Evolutionary conservation across 2,113 vertebrate species (phyloP), one percentile per base, ranked within the genome.

Genomic region (Hippopotamus amphibius): DNA sequence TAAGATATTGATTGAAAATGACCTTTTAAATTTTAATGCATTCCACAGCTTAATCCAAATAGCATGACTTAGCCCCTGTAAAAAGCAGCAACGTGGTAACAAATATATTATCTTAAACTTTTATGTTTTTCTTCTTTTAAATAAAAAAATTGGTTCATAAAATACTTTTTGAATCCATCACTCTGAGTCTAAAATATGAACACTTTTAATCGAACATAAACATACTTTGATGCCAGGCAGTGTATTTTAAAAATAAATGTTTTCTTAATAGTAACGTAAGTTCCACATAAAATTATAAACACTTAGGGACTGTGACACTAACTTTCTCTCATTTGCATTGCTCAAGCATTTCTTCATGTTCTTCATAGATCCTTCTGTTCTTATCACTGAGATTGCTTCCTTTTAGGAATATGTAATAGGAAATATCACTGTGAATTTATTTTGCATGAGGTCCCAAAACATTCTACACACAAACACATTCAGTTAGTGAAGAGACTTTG

Each of bases 1-100:
- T 77, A 90, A 96, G 7, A n/a, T 83, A 80, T 55, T 96, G 63
- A 93, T 90, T 84, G 19, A 55, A 69, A 83, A 74, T 87, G 6
- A 69, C 50, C 57, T 84, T 93, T 86, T 12, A 86, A 95, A 88
- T 68, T 91, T 96, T 80, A 50, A 37, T 93, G 95, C 28, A 83
- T 69, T 82, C 17, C 76, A 48, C 41, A 46, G 11, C 6, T 24
- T 77, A 88, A 85, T 95, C 50, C 30, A 96, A 93, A 86, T 74
- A 76, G 55, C 37, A 71, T 48, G 19, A 53, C 68, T 72, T 86
- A 63, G 4, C 82, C 28, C 12, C 28, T 79, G 7, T 37, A 53
- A 80, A 92, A 68, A 77, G 3, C 8, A 88, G 22, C 28, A 91
- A 43, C 22, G 37, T 71, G 7, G 55, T 85, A 87, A 50, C 4